phyloP scores from a whole-genome alignment of 2,797 vertebrate species.

The Lithobates pipiens region DNA sequence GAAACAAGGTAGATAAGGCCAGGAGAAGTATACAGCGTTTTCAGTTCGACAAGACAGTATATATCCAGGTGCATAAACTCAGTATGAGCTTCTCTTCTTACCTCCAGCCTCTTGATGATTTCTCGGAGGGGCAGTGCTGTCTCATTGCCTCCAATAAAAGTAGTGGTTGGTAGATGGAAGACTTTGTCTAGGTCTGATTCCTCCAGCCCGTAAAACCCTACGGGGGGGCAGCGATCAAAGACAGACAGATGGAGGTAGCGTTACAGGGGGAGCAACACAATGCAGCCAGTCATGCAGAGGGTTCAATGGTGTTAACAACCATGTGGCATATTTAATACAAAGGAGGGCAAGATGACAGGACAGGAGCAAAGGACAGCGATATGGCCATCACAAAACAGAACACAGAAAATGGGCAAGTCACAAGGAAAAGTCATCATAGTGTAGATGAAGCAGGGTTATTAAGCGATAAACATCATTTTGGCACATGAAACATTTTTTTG shows the following conservation, averaged over 20 bases:
- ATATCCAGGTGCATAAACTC: not conserved
- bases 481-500: not conserved
- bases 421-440: not conserved
- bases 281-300: constrained; percentile 36
- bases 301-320: not conserved
- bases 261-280: constrained; percentile 36
- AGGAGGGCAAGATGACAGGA: not conserved
- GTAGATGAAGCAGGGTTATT: not conserved
- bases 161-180: constrained; percentile 91
- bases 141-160: constrained; percentile 91
- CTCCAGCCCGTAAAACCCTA: constrained; percentile 88
- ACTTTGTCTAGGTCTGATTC: constrained; percentile 91
- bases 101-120: constrained; percentile 92
- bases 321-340: not conserved
- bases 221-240: constrained; percentile 31
- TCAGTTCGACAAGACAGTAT: not conserved
- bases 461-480: not conserved
- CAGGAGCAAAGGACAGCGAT: not conserved
- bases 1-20: not conserved
- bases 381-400: too few species aligned
- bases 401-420: not conserved
- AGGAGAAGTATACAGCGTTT: too few species aligned
- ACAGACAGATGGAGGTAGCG: constrained; percentile 54
- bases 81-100: constrained; percentile 66
- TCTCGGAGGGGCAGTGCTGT: constrained; percentile 86